Percentiles rank a stretch among this genome's conserved stretches.
Evolutionary conservation across 2,888 invertebrate genomes (phyloP).

Genomic region (Liodrosophila aerea): DNA sequence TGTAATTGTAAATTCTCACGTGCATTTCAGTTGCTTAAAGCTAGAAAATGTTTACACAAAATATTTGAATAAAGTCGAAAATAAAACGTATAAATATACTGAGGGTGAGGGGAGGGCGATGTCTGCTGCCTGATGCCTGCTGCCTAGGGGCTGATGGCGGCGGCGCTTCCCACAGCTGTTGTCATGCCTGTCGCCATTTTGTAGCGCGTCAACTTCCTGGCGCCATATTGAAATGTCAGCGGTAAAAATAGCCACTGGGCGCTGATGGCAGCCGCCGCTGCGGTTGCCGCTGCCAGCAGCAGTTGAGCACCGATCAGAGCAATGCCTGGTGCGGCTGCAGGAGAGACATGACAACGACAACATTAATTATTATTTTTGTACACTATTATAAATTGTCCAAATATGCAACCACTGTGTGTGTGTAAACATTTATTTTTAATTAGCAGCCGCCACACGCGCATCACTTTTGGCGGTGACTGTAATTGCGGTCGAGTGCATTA

Average conservation of each 20-base stretch:
- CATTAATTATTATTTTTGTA: conserved; percentile 56
- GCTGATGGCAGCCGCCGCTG: conserved; percentile 54
- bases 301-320: conserved; percentile 43
- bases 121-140: not conserved
- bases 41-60: conserved; percentile 58
- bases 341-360: conserved; percentile 4
- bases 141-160: conserved; percentile 11
- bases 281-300: conserved; percentile 55
- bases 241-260: conserved; percentile 48
- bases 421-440: conserved; percentile 69
- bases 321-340: conserved; percentile 39
- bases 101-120: not conserved
- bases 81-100: conserved; percentile 29
- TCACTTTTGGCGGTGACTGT: conserved; percentile 37
- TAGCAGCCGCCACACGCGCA: conserved; percentile 53
- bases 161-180: conserved; percentile 3
- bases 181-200: conserved; percentile 46
- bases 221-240: conserved; percentile 72
- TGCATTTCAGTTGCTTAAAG: conserved; percentile 78
- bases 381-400: conserved; percentile 64
- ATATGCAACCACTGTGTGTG: conserved; percentile 53
- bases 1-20: conserved; percentile 72
- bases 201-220: conserved; percentile 64
- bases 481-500: conserved; percentile 68
- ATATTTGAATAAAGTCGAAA: conserved; percentile 15